Base-by-base conservation (phyloP, 2,113 vertebrate species). In the Ariopsis seemanni region DNA sequence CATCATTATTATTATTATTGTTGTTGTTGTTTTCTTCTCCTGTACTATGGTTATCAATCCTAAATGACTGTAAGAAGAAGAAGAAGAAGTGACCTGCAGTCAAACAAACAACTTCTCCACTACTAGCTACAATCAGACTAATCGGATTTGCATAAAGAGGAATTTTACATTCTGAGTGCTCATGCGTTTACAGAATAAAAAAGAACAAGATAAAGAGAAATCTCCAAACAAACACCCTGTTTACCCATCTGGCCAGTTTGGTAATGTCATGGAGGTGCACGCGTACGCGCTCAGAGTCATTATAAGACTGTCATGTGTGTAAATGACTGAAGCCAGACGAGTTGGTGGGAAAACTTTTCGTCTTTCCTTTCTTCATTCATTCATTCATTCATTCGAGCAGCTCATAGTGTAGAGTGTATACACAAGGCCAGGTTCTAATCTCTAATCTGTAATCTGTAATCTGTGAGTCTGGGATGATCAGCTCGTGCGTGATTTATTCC, bases 271-370 rank as follows among this genome's bases (percentile, higher is more conserved):
- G 42, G 42, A 42, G 42, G 42, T 42, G 42, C 34, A 3, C 34
- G 34, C 74, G 34, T 48, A 77, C 48, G 22, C 50, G 48, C 42
- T 58, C 17, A 22, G 27, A 80, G n/a, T 58, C 55, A 34, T 58
- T 80, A 80, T 58, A 20, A 50, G 78, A 8, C 42, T 42, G 78
- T 50, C 60, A 78, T 82, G 88, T 75, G 62, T 53, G 25, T 52
- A n/a, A 67, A 52, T 58, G 34, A 72, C 60, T 75, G 57, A 85
- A 57, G 17, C 69, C 60, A 48, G 65, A 30, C 55, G 34, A 82
- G 67, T 87, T 82, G 34, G 34, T 82, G 80, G 34, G 55, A 65
- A 80, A 87, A 83, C 80, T 83, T 83, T 83, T 86, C 22, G 34
- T 25, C 5, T 58, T 80, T 60, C 55, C 17, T 80, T 34, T 58